phyloP scores from a whole-genome alignment of 2,113 vertebrate genomes.

The Vicugna pacos region DNA sequence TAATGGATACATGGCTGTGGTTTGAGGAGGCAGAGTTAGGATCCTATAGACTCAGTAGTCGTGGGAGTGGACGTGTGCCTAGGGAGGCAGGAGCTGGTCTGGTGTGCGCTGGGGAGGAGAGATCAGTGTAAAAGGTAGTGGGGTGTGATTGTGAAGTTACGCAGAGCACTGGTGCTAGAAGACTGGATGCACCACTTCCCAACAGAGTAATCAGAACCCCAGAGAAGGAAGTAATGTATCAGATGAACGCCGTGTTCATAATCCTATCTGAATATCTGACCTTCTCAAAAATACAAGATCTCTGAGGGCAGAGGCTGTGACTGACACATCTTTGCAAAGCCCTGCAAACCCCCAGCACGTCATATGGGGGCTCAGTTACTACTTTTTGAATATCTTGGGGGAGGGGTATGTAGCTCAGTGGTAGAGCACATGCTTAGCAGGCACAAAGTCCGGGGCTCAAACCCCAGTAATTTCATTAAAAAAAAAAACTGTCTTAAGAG shows the following conservation, averaged over 20 bases:
- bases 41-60: not conserved
- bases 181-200: not conserved
- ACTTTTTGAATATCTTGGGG: not conserved
- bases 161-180: not conserved
- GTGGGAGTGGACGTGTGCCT: too few species aligned
- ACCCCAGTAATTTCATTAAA: too few species aligned
- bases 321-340: not conserved
- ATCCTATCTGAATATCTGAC: not conserved
- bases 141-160: not conserved
- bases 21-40: not conserved
- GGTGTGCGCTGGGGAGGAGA: not conserved
- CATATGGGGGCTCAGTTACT: not conserved
- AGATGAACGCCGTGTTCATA: not conserved
- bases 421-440: too few species aligned
- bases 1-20: accelerated
- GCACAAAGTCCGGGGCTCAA: too few species aligned
- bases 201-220: not conserved
- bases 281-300: not conserved
- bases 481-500: not conserved
- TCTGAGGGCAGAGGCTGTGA: not conserved
- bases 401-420: too few species aligned
- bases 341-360: not conserved
- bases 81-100: not conserved
- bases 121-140: not conserved
- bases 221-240: not conserved